Evolutionary conservation across 2,888 invertebrate genomes (phyloP).

Genomic region (Lepidonotus clava): DNA sequence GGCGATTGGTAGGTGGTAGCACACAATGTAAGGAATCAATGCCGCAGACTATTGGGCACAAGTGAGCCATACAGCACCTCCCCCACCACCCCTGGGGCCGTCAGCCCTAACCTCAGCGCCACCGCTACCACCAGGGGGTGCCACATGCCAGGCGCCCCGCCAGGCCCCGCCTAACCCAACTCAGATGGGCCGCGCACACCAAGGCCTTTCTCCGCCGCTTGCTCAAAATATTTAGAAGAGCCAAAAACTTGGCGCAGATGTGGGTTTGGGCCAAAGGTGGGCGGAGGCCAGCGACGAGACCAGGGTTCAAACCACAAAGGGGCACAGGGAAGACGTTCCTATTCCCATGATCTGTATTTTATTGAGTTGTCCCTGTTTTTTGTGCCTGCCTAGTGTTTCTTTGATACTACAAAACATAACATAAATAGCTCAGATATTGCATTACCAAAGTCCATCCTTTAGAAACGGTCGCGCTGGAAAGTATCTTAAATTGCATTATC

Average conservation of each 20-base stretch:
- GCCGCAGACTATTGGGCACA: conserved; percentile 38
- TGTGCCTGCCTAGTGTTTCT: too few relatives aligned
- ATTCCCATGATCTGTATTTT: too few relatives aligned
- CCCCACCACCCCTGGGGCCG: not conserved
- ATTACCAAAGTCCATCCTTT: too few relatives aligned
- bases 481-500: too few relatives aligned
- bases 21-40: conserved; percentile 29
- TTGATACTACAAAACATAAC: too few relatives aligned
- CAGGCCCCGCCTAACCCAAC: conserved; percentile 21
- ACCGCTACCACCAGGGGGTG: not conserved
- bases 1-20: conserved; percentile 22
- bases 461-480: too few relatives aligned
- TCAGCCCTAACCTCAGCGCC: not conserved
- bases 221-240: conserved; percentile 47
- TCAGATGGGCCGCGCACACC: conserved; percentile 28
- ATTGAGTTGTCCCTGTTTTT: too few relatives aligned
- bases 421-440: too few relatives aligned
- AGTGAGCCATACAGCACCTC: conserved; percentile 14
- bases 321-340: too few relatives aligned
- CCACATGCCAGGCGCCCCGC: conserved; percentile 6
- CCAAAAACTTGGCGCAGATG: conserved; percentile 1
- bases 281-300: not conserved
- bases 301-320: not conserved
- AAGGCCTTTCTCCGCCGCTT: not conserved
- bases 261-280: too few relatives aligned